These are phyloP conservation scores for Emys orbicularis DNA, from an alignment of 2,797 vertebrate genomes.

Conservation along the genomic window DNA sequence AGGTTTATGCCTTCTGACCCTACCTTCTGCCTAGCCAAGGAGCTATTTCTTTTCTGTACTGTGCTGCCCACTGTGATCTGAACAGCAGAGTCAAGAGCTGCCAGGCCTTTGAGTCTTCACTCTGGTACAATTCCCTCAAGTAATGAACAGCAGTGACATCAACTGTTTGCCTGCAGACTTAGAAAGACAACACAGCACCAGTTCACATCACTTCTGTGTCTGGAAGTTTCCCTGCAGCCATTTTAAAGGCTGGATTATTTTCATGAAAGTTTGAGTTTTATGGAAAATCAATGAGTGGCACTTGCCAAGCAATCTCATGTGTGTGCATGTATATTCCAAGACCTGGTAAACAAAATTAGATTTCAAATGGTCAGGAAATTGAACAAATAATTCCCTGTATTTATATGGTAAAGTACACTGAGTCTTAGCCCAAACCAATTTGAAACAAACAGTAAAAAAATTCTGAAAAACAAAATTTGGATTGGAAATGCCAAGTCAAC, in stretches of 20 bases:
- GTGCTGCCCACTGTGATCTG: neutral
- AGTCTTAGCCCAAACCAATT: neutral
- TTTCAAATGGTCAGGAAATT: neutral
- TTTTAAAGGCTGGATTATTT: neutral
- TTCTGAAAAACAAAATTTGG: neutral
- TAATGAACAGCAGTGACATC: neutral
- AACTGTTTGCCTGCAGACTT: neutral
- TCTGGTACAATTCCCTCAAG: neutral
- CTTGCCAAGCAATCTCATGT: neutral
- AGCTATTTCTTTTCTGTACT: neutral
- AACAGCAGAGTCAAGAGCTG: neutral
- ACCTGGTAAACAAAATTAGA: neutral
- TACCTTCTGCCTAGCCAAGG: neutral
- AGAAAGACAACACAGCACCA: neutral
- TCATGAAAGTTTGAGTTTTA: neutral
- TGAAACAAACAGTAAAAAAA: neutral
- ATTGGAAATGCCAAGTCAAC: neutral
- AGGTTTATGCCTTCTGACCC: neutral
- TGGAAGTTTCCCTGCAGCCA: neutral
- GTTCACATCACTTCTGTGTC: neutral
- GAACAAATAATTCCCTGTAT: neutral
- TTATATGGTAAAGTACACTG: neutral
- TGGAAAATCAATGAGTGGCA: neutral
- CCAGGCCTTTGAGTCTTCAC: neutral
- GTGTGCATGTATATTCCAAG: fast-evolving